These are phyloP conservation scores for Taenaris catops DNA, from an alignment of 2,888 invertebrate genomes.

Conservation along the genomic window DNA sequence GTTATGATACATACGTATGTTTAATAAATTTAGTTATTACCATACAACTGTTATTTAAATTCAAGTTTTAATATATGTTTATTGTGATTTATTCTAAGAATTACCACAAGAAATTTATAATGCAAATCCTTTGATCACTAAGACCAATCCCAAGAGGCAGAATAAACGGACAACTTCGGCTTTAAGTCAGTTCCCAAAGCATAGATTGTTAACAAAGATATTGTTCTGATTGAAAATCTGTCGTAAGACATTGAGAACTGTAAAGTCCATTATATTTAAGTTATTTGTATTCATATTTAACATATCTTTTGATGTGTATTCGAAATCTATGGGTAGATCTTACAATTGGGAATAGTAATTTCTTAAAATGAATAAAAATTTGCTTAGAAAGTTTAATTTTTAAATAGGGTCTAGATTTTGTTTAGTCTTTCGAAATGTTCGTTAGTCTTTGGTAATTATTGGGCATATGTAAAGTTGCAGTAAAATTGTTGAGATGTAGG, in stretches of 20 bases:
- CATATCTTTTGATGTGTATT: too few relatives aligned
- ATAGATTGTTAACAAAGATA: slow-evolving; percentile 27
- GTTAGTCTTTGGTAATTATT: too few relatives aligned
- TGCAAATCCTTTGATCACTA: slow-evolving; percentile 33
- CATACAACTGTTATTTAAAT: slow-evolving; percentile 32
- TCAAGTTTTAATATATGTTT: slow-evolving; percentile 25
- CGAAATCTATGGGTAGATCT: too few relatives aligned
- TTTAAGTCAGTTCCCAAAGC: slow-evolving; percentile 25
- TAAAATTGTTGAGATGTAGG: too few relatives aligned
- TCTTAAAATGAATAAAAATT: too few relatives aligned
- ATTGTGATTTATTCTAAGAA: slow-evolving; percentile 27
- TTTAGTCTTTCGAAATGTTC: too few relatives aligned
- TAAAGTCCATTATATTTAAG: slow-evolving; percentile 1
- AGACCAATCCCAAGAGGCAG: slow-evolving; percentile 31
- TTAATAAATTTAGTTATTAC: slow-evolving; percentile 21
- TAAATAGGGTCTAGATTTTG: too few relatives aligned
- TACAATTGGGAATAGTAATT: too few relatives aligned
- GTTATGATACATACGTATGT: too few relatives aligned
- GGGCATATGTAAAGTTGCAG: too few relatives aligned
- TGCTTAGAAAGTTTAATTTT: too few relatives aligned
- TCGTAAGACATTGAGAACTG: slow-evolving; percentile 8
- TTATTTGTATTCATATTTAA: too few relatives aligned
- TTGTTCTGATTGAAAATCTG: slow-evolving; percentile 27
- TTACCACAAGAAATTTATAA: slow-evolving; percentile 31
- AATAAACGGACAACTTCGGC: slow-evolving; percentile 26